Percentiles rank a stretch among this genome's conserved stretches.
phyloP scores from a whole-genome alignment of 92 coral and sea anemone species.

The Muricea muricata region DNA sequence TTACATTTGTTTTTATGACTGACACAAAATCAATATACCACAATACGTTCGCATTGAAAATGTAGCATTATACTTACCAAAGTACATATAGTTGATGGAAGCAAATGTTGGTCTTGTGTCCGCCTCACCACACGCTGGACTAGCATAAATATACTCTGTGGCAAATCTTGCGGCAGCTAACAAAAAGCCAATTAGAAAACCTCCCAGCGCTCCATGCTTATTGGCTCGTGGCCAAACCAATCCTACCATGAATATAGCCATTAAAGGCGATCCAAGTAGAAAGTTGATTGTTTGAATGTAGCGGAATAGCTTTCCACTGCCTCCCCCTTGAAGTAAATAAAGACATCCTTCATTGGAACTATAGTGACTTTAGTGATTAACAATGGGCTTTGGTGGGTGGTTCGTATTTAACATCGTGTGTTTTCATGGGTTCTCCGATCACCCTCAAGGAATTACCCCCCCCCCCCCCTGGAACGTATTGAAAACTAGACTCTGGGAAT shows the following conservation, averaged over 20 bases:
- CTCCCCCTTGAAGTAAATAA: slow-evolving; percentile 5
- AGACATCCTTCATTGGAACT: neutral
- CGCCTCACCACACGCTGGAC: slow-evolving; percentile 23
- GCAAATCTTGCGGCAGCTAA: slow-evolving; percentile 40
- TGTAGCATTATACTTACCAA: slow-evolving; percentile 6
- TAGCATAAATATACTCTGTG: slow-evolving; percentile 15
- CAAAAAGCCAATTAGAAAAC: slow-evolving; percentile 16
- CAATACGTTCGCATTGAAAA: neutral
- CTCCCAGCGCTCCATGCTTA: slow-evolving; percentile 24
- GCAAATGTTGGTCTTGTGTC: slow-evolving; percentile 33
- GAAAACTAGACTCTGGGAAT: too few relatives aligned
- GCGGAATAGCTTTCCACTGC: slow-evolving; percentile 36
- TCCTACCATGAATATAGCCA: slow-evolving; percentile 36
- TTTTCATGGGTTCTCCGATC: too few relatives aligned
- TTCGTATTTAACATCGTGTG: too few relatives aligned
- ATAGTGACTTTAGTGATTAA: too few relatives aligned
- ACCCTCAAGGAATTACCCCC: too few relatives aligned
- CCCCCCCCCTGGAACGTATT: too few relatives aligned
- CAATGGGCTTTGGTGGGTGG: too few relatives aligned
- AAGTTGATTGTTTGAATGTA: slow-evolving; percentile 33
- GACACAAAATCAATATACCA: neutral
- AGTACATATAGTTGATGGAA: slow-evolving; percentile 29
- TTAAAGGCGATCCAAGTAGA: slow-evolving; percentile 30
- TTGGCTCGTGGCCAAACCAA: slow-evolving; percentile 36
- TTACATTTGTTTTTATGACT: too few relatives aligned